Percentiles rank a stretch among this genome's conserved stretches.
These are phyloP conservation scores for Heliconius congener DNA, from an alignment of 1,140 invertebrate species.

Conservation along the genomic window DNA sequence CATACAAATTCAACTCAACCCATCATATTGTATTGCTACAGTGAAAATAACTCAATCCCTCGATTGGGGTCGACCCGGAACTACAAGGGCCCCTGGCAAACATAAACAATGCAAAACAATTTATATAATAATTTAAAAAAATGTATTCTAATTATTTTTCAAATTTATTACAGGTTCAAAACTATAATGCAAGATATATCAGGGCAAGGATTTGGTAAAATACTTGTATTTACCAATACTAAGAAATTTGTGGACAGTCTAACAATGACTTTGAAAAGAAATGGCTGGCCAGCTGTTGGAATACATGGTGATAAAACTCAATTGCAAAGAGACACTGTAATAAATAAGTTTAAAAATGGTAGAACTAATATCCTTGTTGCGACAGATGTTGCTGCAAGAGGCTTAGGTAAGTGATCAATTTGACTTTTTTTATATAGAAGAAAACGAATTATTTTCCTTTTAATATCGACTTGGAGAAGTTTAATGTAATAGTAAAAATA, in stretches of 20 bases:
- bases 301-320: slow-evolving; percentile 90
- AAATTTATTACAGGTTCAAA: slow-evolving; percentile 82
- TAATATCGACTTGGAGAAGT: no score
- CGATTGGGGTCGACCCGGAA: not conserved
- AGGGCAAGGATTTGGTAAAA: slow-evolving; percentile 87
- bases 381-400: slow-evolving; percentile 91
- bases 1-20: no score
- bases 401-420: slow-evolving; percentile 83
- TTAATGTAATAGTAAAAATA: no score
- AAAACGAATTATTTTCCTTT: no score
- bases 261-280: slow-evolving; percentile 83
- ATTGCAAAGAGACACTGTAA: slow-evolving; percentile 83
- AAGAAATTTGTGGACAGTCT: slow-evolving; percentile 91
- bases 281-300: slow-evolving; percentile 85
- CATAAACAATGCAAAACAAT: not conserved
- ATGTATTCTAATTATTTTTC: no score
- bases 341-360: slow-evolving; percentile 64
- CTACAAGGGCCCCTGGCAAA: not conserved
- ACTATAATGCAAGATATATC: slow-evolving; percentile 87
- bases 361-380: slow-evolving; percentile 84
- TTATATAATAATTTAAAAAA: not conserved
- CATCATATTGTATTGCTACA: no score
- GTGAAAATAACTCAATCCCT: no score
- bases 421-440: not conserved
- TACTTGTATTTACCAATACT: slow-evolving; percentile 93